Evolutionary conservation across 2,797 vertebrate species (phyloP).

Genomic region (Mastacembelus armatus): DNA sequence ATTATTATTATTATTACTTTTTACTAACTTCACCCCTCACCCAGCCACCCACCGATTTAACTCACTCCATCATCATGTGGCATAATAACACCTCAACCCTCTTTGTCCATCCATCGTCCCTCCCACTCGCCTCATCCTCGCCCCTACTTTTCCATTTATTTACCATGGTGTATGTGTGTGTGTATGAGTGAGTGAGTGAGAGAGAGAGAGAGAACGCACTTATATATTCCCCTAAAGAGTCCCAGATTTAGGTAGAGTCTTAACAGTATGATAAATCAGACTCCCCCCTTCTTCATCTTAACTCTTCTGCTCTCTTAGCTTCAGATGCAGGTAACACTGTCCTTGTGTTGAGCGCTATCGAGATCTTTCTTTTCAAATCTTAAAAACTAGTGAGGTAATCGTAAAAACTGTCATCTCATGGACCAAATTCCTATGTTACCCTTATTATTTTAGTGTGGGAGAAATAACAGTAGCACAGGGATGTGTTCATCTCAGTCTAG

Average conservation of each 20-base stretch:
- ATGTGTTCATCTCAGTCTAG: not conserved
- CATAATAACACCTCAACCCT: constrained; percentile 68
- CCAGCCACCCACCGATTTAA: constrained; percentile 69
- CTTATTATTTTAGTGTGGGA: not conserved
- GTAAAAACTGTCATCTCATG: not conserved
- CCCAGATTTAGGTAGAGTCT: constrained; percentile 45
- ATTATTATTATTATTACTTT: constrained; percentile 20
- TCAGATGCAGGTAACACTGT: constrained; percentile 9
- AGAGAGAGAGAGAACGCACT: not conserved
- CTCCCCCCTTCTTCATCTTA: constrained; percentile 16
- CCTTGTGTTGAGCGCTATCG: not conserved
- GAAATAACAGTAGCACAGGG: not conserved
- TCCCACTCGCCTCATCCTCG: constrained; percentile 41
- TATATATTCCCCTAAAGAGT: constrained; percentile 12
- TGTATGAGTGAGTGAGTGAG: too few relatives aligned
- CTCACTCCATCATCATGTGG: constrained; percentile 67
- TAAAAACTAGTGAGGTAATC: not conserved
- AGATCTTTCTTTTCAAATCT: not conserved
- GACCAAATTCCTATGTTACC: not conserved
- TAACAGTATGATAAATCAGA: constrained; percentile 43
- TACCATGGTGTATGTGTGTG: constrained; percentile 1
- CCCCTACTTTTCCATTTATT: constrained; percentile 33
- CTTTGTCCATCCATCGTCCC: constrained; percentile 61
- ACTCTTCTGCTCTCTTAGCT: constrained; percentile 18
- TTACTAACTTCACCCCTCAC: constrained; percentile 51